Evolutionary conservation across 2,113 vertebrate species (phyloP), one percentile per base, ranked within the genome.

Genomic region (Brachyhypopomus gauderio): DNA sequence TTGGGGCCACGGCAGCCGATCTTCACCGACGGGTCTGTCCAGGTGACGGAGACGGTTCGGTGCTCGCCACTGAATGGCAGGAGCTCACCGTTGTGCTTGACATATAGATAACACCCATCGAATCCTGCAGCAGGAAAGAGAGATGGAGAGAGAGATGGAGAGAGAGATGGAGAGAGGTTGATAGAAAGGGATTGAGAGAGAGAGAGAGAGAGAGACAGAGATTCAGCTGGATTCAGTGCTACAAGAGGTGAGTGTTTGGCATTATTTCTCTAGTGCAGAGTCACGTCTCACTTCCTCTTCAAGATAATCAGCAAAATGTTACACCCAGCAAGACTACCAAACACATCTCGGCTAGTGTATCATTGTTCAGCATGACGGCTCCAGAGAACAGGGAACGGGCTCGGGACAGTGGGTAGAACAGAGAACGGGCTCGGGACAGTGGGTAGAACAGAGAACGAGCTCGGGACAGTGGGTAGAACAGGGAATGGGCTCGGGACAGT

Each of bases 1-100:
- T 97, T 91, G 1, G 98, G 98, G 11, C 98, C 98, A 0, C 96
- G 94, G 79, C 98, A 99, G 85, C 98, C 97, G 0, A 95, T 93
- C 90, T 96, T 96, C 79, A 97, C 95, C 0, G 95, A 97, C 0
- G 95, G 89, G 19, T 97, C 94, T 0, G 95, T 95, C 83, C 90
- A 95, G 6, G 95, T 95, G 70, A 96, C 89, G 5, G 92, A 89
- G 67, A 95, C 96, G 0, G 94, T 90, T 84, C 85, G 92, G 90
- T 98, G 96, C 34, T 93, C 94, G n/a, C 97, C 98, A 0, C 89
- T 27, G 45, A 98, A 99, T 0, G 98, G 98, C 48, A 99, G 93
- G 74, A 82, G 96, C 80, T 98, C 94, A 0, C 89, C 90, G 0
- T 97, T 97, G 0, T 97, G 98, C 81, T 95, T 95, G 87, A 99